These are phyloP conservation scores for Coracias cyanogaster DNA, from an alignment of 2,797 vertebrate genomes.

Conservation along the genomic window DNA sequence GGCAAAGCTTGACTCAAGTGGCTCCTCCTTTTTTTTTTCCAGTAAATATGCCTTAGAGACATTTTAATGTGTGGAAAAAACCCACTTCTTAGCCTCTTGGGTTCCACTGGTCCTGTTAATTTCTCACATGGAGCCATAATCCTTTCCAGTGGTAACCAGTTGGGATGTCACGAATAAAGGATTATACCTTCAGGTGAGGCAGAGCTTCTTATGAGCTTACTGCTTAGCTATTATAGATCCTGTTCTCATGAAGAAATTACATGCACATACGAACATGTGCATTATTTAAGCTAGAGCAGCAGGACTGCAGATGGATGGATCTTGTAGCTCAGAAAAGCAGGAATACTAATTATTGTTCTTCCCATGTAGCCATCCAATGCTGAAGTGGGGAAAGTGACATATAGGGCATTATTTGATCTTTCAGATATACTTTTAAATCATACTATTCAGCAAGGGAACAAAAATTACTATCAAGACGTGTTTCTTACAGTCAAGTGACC, in stretches of 20 bases:
- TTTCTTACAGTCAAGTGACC: not conserved
- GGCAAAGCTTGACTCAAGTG: not conserved
- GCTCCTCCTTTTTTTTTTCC: not conserved
- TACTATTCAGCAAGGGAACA: not conserved
- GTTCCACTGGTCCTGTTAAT: not conserved
- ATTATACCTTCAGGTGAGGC: slow-evolving; percentile 41
- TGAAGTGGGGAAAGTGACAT: not conserved
- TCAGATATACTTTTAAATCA: not conserved
- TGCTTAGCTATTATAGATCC: not conserved
- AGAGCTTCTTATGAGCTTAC: slow-evolving; percentile 23
- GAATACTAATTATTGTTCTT: not conserved
- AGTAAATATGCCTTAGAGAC: not conserved
- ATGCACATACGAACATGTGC: accelerated
- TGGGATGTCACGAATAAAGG: slow-evolving; percentile 54
- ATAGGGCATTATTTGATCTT: not conserved
- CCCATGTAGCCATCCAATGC: accelerated
- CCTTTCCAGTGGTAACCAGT: slow-evolving; percentile 30
- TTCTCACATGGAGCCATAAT: slow-evolving; percentile 38
- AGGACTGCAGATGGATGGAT: not conserved
- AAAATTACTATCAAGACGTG: not conserved
- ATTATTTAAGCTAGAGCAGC: not conserved
- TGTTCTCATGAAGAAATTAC: not conserved
- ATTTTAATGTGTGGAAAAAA: not conserved
- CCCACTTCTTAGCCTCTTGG: not conserved
- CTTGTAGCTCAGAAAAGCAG: not conserved